phyloP scores from a whole-genome alignment of 2,113 vertebrate species.

The Scolopax mira region DNA sequence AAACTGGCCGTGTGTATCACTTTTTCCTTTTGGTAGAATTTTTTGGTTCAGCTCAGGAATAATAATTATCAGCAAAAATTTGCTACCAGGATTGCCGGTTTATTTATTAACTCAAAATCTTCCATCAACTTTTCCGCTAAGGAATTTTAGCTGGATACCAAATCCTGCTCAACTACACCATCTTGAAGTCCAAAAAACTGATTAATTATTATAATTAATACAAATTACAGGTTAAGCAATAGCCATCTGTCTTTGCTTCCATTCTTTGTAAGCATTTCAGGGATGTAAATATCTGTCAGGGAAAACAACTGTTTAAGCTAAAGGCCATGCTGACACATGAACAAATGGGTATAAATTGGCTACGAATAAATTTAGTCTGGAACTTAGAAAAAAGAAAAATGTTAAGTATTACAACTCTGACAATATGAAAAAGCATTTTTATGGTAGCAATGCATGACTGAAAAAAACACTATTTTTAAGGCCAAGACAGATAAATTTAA shows the following conservation, averaged over 20 bases:
- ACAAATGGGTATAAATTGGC: slow-evolving; percentile 19
- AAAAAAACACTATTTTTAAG: background rate
- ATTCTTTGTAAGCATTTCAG: background rate
- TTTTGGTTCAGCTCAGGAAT: background rate
- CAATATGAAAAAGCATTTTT: background rate
- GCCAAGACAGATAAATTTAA: background rate
- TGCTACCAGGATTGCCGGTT: background rate
- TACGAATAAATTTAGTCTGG: background rate
- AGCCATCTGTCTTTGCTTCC: slow-evolving; percentile 11
- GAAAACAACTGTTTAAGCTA: slow-evolving; percentile 19
- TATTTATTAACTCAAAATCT: background rate
- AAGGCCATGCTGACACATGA: slow-evolving; percentile 39
- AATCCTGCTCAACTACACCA: background rate
- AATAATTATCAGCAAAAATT: background rate
- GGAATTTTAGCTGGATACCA: background rate
- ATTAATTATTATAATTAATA: slow-evolving; percentile 42
- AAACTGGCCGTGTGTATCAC: fast-evolving
- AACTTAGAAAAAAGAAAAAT: background rate
- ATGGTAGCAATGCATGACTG: background rate
- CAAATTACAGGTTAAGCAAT: background rate
- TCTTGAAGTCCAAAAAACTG: background rate
- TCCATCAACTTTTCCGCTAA: background rate
- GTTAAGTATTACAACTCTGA: background rate
- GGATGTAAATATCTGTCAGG: slow-evolving; percentile 11
- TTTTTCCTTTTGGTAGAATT: background rate